Conservation (phyloP, 2,888 invertebrate species). For the Polyommatus iphigenia region DNA sequence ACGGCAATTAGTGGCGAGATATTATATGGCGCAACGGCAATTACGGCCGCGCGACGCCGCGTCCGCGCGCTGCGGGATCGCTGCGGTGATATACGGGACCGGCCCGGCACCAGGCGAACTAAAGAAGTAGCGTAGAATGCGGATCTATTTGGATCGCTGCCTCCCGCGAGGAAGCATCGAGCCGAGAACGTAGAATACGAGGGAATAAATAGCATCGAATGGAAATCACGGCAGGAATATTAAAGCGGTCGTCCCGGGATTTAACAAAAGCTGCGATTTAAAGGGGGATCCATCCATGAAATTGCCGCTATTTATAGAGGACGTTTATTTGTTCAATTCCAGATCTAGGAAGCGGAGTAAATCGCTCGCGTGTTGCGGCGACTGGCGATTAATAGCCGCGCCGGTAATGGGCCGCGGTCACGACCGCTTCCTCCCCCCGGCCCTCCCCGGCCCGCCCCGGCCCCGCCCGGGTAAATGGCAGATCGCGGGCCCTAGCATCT, state of each 20-base stretch:
- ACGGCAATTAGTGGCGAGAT: constrained; percentile 15
- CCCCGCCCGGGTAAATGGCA: not conserved
- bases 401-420: constrained; percentile 33
- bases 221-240: not conserved
- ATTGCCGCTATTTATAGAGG: constrained; percentile 2
- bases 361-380: constrained; percentile 20
- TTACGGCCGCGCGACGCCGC: not conserved
- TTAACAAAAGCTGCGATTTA: constrained; percentile 13
- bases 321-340: constrained; percentile 24
- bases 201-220: not conserved
- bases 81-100: not conserved
- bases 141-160: not conserved
- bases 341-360: constrained; percentile 9
- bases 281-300: not conserved
- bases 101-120: not conserved
- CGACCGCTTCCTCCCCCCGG: constrained; percentile 15
- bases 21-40: not conserved
- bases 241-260: not conserved
- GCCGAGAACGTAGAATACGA: not conserved
- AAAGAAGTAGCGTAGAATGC: not conserved
- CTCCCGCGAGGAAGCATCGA: not conserved
- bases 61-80: not conserved
- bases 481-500: not conserved
- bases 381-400: constrained; percentile 21
- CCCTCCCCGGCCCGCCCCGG: not conserved